Conservation (phyloP, 2,888 invertebrate genomes). For the Perithous albicinctus region DNA sequence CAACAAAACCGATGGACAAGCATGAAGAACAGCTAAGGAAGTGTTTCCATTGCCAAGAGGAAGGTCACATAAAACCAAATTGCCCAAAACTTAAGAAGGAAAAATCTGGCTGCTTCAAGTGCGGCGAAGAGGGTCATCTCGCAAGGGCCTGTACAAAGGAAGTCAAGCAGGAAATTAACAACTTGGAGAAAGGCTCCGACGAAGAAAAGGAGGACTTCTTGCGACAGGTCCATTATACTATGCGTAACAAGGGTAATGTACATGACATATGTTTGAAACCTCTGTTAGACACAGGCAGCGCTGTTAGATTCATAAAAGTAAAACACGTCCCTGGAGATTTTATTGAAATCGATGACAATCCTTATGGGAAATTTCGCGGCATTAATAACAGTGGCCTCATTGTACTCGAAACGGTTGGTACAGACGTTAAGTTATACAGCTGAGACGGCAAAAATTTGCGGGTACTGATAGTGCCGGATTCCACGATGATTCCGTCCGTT, state of each 20-base stretch:
- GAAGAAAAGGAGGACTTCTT: conserved; percentile 42
- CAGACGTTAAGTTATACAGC: conserved; percentile 16
- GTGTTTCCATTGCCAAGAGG: conserved; percentile 32
- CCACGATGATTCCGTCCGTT: conserved; percentile 53
- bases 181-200: background rate
- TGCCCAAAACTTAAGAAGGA: conserved; percentile 27
- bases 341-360: conserved; percentile 43
- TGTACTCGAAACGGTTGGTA: conserved; percentile 48
- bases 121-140: conserved; percentile 25
- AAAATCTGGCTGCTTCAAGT: conserved; percentile 3
- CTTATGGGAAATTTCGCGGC: conserved; percentile 38
- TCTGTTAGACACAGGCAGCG: conserved; percentile 59
- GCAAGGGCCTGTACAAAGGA: conserved; percentile 26
- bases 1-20: no score
- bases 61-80: conserved; percentile 19
- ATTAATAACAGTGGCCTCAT: conserved; percentile 53
- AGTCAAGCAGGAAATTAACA: background rate
- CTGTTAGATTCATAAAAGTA: conserved; percentile 58
- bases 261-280: no score
- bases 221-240: conserved; percentile 22
- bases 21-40: no score
- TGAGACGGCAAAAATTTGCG: background rate
- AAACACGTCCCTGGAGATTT: conserved; percentile 45
- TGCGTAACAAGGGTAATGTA: no score
- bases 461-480: conserved; percentile 60